phyloP scores from a whole-genome alignment of 2,888 invertebrate species.

The Pterostichus madidus region DNA sequence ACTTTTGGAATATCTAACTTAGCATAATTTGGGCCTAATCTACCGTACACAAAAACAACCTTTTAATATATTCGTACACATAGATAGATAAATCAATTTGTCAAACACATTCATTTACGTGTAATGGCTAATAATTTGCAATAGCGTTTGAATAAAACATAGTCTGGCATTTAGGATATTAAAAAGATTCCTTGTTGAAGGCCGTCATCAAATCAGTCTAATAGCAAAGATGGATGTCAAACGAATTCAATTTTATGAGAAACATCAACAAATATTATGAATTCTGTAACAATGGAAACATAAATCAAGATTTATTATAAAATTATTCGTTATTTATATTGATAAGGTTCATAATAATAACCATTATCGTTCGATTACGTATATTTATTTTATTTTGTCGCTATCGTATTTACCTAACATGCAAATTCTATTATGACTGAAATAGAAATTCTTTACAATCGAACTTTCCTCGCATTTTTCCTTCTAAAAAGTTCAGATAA shows the following conservation, averaged over 20 bases:
- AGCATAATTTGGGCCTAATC: no score
- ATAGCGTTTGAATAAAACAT: no score
- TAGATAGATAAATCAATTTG: no score
- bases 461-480: no score
- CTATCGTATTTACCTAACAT: not conserved
- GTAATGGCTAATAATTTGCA: no score
- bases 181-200: not conserved
- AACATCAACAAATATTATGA: conserved; percentile 1
- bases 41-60: no score
- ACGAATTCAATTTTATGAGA: not conserved
- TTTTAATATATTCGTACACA: no score
- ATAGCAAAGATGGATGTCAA: not conserved
- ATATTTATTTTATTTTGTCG: not conserved
- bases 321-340: conserved; percentile 2
- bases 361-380: not conserved
- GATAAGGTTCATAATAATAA: conserved; percentile 15
- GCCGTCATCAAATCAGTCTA: not conserved
- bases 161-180: not conserved
- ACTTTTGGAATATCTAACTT: no score
- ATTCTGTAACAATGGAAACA: not conserved
- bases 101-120: no score
- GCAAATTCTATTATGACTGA: not conserved
- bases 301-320: not conserved
- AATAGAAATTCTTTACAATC: no score
- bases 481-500: no score